Base-by-base conservation (phyloP, 1,140 invertebrate species). In the silkworm (Bombyx mori) region DNA sequence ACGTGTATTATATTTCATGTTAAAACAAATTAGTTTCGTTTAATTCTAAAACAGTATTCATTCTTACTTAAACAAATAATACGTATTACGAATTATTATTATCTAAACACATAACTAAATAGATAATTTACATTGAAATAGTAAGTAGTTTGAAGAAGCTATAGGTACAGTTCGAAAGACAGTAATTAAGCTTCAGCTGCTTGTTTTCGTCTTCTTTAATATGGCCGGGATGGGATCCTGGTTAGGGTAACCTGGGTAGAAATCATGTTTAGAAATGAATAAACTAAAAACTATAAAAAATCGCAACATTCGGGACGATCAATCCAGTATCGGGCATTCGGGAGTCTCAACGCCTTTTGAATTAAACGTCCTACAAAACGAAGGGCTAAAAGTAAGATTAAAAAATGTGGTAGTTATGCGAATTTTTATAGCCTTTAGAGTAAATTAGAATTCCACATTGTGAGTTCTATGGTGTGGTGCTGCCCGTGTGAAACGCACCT, bases 221-320 rank as follows among this genome's bases (percentile, higher is more conserved):
- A 90, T 90, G 83, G 86, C 88, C 89, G 86, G 89, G 89, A 89
- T 75, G 72, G 86, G 86, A 84, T 73, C 79, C 85, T 84, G 83
- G 86, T 78, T 79, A 82, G 82, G 86, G 77, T 77, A 58, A 79
- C 82, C 79, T 82, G 75, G 75, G 78, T 83, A 76, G 60, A 83
- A 79, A 79, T 58, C 70, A 70, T 61, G 74, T 66, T 68, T 75
- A 67, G 66, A 68, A 69, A 62, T 61, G 58, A 65, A 65, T 63
- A 63, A 68, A 69, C 69, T 62, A 18, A 26, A 61, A 47, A 50
- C 61, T 73, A 62, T 70, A 70, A 78, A 76, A 71, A 77, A 72
- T 75, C 70, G 68, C 68, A 78, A 61, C 47, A 26, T 8, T 61
- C 45, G 57, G 49, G 26, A 51, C 42, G 50, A 51, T 47, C 42